Base-by-base conservation (phyloP, 2,888 invertebrate genomes). In the Stenichneumon culpator region DNA sequence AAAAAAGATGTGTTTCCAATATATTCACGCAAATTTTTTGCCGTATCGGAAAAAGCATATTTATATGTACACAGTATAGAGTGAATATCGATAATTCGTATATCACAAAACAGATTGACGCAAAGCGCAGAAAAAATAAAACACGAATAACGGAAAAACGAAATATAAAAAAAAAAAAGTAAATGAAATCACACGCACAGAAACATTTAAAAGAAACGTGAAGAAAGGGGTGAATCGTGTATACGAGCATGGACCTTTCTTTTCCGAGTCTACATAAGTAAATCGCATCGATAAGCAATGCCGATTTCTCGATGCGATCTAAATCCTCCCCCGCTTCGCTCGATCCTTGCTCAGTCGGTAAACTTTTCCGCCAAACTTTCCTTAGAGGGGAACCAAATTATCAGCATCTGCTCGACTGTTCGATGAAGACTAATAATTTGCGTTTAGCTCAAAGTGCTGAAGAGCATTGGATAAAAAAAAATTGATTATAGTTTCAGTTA, bases 41-140 rank as follows among this genome's bases (percentile, higher is more conserved):
- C 11, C 44, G 44, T 44, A 44, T 44, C 5, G 16, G 44, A 44
- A 16, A 11, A 57, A 57, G 16, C n/a, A 36, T 22, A 47, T 50
- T 32, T 63, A 22, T 52, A 75, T 54, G n/a, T n/a, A 28, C 60
- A 65, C 39, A 47, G 32, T 78, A 4, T 57, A 67, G 14, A 72
- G 68, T 57, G 14, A 73, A 73, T 73, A 54, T 60, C 22, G 22
- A 57, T 22, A 9, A 19, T 22, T 57, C 16, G 19, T 22, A 22
- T 11, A 25, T 25, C 54, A 11, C 11, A 19, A 19, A 22, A 54
- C 3, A 57, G 11, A 25, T 22, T 9, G 44, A 28, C 39, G n/a
- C 44, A 47, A 19, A n/a, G 68, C 28, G n/a, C 32, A 36, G 19
- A 28, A 68, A 68, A 22, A 36, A n/a, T 73, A 11, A 50, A 63